Conservation (phyloP, 2,888 invertebrate species). For the Serrognathus titanus region DNA sequence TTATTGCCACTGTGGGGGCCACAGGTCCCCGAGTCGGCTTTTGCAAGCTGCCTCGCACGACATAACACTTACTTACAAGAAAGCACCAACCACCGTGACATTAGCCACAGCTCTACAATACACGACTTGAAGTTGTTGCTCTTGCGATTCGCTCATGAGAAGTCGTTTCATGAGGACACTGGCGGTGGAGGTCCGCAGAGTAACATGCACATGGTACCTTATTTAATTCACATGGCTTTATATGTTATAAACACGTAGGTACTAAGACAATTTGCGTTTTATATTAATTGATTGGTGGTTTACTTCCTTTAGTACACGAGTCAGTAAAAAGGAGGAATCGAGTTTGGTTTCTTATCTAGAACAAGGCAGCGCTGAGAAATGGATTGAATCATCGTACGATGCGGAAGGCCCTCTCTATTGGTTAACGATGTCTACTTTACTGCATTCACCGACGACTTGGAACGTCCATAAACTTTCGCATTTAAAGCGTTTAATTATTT, state of each 20-base stretch:
- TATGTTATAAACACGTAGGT: constrained; percentile 86
- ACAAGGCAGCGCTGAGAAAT: constrained; percentile 58
- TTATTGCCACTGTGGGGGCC: constrained; percentile 96
- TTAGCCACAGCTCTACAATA: constrained; percentile 76
- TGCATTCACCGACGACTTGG: constrained; percentile 80
- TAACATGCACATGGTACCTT: constrained; percentile 95
- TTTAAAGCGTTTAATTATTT: constrained; percentile 71
- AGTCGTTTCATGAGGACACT: constrained; percentile 95
- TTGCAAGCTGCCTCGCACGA: constrained; percentile 89
- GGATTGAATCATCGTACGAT: constrained; percentile 82
- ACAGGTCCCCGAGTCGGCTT: constrained; percentile 86
- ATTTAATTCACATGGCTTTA: constrained; percentile 89
- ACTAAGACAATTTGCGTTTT: background rate
- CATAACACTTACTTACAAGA: constrained; percentile 83
- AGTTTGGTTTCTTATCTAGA: constrained; percentile 71
- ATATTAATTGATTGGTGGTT: background rate
- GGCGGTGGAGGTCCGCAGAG: constrained; percentile 96
- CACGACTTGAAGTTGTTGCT: constrained; percentile 91
- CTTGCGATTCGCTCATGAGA: constrained; percentile 86
- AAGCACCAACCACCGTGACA: constrained; percentile 71
- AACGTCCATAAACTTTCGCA: constrained; percentile 65
- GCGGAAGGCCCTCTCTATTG: constrained; percentile 92
- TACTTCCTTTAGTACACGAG: constrained; percentile 58
- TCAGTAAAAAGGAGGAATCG: constrained; percentile 73
- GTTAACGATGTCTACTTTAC: constrained; percentile 73